Base-by-base conservation (phyloP, 2,113 vertebrate species). In the Cairina moschata region DNA sequence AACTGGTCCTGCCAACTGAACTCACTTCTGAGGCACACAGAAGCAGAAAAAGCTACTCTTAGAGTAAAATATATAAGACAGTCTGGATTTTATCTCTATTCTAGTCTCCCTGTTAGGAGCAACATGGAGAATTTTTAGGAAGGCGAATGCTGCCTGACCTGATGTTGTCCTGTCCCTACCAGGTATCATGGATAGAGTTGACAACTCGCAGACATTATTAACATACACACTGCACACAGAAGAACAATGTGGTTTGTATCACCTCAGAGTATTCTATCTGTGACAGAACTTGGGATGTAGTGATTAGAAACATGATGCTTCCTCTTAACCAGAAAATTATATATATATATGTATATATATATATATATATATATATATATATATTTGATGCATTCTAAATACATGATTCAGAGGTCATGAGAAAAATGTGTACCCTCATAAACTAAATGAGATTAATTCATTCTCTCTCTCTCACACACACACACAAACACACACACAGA, bases 381-480 rank as follows among this genome's bases (percentile, higher is more conserved):
- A 83, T 78, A 9, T 23, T 36, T 69, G 2, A 38, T 69, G 4
- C 4, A 31, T 60, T 73, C 8, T 34, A 77, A 81, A 54, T 18
- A 22, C 3, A 44, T 34, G 32, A 40, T 18, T 32, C 56, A 60
- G 8, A 86, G 2, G 2, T 72, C 28, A 8, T 52, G 8, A 63
- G 31, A 65, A 80, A 69, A 32, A 46, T 0, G 1, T 17, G 3
- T 34, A 21, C 2, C 42, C 10, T 20, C 3, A 17, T 48, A 26
- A 8, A 50, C 3, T 17, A 34, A 77, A 26, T 28, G 34, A 59
- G 5, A 60, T 3, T 36, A 14, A 42, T 74, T 4, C 29, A 16
- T 63, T 73, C 14, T 3, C 4, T 73, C 14, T 3, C 3, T 1
- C 2, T 3, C 4, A 5, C 3, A 5, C 13, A n/a, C 46, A 48